Base-by-base conservation (phyloP, 2,888 invertebrate species). In the Linnaemya tessellans region DNA sequence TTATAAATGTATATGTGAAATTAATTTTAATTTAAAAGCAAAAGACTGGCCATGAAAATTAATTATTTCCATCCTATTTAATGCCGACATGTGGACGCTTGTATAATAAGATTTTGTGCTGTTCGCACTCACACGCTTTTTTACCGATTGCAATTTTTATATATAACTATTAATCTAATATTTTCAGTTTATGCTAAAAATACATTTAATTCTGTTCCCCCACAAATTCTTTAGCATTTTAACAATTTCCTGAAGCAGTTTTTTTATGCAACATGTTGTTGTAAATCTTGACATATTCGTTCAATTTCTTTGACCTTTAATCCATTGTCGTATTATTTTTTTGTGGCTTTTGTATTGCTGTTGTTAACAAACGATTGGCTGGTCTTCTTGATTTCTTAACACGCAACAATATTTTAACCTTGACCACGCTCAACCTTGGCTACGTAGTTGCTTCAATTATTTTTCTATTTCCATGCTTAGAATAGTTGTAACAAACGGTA, bases 371-470 rank as follows among this genome's bases (percentile, higher is more conserved):
- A 30, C 74, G 74, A 68, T 79, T 79, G 25, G 30, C 35, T 60
- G 64, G 56, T 67, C 13, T 70, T 49, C 60, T 84, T 41, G 22
- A 64, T 65, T 65, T n/a, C 30, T 30, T 49, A 75, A 38, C 80
- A 84, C 78, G 80, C 84, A 84, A 77, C 35, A 35, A 62, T 64
- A 30, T 65, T 64, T 79, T 73, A 56, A 67, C 84, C 84, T 84
- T 84, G 84, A 78, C 80, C 84, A 84, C 65, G 20, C 73, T 78
- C 73, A 78, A 84, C 80, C 84, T 84, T 84, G 80, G 77, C 67
- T 68, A 46, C 20, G 73, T 73, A 43, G 67, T 30, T 49, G 43
- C 60, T 73, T 73, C 43, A 35, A 13, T 11, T 49, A 46, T 38
- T 35, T 15, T 73, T 68, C 8, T 49, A 43, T 60, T 68, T 62